phyloP scores from a whole-genome alignment of 2,797 vertebrate species.

The Rhinatrema bivittatum region DNA sequence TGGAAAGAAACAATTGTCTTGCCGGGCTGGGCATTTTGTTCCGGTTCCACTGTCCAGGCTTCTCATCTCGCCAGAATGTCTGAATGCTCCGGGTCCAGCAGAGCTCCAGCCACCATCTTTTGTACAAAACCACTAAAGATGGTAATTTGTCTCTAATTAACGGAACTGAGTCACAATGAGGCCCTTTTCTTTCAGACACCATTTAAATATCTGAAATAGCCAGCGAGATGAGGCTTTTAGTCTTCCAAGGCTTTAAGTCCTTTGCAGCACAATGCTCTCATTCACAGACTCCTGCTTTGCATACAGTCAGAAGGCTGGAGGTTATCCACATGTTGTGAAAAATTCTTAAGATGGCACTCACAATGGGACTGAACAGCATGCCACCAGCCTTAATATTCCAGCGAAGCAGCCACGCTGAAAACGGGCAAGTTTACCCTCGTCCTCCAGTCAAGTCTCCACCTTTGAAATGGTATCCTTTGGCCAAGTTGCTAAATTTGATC shows the following conservation, averaged over 20 bases:
- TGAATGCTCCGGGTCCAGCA: conserved; percentile 45
- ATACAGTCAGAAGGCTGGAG: conserved; percentile 71
- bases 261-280: conserved; percentile 54
- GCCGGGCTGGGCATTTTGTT: conserved; percentile 27
- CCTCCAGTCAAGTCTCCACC: conserved; percentile 14
- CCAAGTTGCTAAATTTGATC: conserved; percentile 53
- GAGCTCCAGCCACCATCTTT: conserved; percentile 56
- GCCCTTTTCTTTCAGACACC: conserved; percentile 45
- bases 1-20: background rate
- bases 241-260: conserved; percentile 26
- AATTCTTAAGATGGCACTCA: conserved; percentile 60
- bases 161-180: conserved; percentile 63
- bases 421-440: conserved; percentile 30
- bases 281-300: conserved; percentile 61
- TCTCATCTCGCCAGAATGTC: conserved; percentile 55
- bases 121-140: conserved; percentile 47
- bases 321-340: conserved; percentile 69
- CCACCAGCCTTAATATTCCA: conserved; percentile 38
- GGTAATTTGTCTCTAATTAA: conserved; percentile 69
- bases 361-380: conserved; percentile 34
- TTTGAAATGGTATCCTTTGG: conserved; percentile 51
- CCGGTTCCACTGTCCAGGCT: conserved; percentile 34
- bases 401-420: conserved; percentile 32
- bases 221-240: conserved; percentile 46
- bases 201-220: conserved; percentile 51